phyloP scores from a whole-genome alignment of 2,888 invertebrate genomes.

The Prosopocoilus inquinatus region DNA sequence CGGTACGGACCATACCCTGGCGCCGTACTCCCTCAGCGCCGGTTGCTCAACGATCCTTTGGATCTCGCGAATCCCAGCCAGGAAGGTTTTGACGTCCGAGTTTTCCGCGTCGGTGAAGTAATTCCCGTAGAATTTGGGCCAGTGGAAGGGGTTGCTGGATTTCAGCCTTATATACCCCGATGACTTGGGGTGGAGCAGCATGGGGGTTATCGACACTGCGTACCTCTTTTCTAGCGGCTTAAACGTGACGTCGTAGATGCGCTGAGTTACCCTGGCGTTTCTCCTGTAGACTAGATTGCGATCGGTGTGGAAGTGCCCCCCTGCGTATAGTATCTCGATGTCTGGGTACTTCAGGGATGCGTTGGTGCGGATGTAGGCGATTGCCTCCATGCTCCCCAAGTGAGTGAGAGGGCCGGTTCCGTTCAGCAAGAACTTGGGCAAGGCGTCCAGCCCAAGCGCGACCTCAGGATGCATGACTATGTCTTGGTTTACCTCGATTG shows the following conservation, averaged over 20 bases:
- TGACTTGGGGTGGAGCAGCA: slow-evolving; percentile 71
- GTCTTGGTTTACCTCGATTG: slow-evolving; percentile 46
- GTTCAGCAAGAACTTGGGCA: slow-evolving; percentile 47
- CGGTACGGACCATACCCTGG: slow-evolving; percentile 44
- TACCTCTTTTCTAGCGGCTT: slow-evolving; percentile 52
- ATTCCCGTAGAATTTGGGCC: slow-evolving; percentile 73
- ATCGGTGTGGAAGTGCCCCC: slow-evolving; percentile 49
- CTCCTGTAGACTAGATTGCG: slow-evolving; percentile 35
- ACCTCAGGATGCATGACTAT: slow-evolving; percentile 37
- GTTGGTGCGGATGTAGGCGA: slow-evolving; percentile 61
- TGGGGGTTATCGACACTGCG: slow-evolving; percentile 57
- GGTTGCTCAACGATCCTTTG: slow-evolving; percentile 53
- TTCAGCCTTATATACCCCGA: slow-evolving; percentile 64
- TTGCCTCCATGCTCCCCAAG: slow-evolving; percentile 58
- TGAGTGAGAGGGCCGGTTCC: slow-evolving; percentile 57
- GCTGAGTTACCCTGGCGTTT: slow-evolving; percentile 58
- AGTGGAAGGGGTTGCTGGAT: slow-evolving; percentile 67
- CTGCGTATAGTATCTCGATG: slow-evolving; percentile 68
- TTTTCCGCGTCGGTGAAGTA: slow-evolving; percentile 65
- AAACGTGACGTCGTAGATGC: slow-evolving; percentile 58
- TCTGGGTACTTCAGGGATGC: slow-evolving; percentile 62
- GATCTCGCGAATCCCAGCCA: slow-evolving; percentile 50
- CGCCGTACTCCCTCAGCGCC: slow-evolving; percentile 51
- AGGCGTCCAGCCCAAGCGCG: slow-evolving; percentile 40
- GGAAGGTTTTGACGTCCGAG: slow-evolving; percentile 48